Evolutionary conservation across 2,113 vertebrate genomes (phyloP).

Genomic region (Tragelaphus scriptus): DNA sequence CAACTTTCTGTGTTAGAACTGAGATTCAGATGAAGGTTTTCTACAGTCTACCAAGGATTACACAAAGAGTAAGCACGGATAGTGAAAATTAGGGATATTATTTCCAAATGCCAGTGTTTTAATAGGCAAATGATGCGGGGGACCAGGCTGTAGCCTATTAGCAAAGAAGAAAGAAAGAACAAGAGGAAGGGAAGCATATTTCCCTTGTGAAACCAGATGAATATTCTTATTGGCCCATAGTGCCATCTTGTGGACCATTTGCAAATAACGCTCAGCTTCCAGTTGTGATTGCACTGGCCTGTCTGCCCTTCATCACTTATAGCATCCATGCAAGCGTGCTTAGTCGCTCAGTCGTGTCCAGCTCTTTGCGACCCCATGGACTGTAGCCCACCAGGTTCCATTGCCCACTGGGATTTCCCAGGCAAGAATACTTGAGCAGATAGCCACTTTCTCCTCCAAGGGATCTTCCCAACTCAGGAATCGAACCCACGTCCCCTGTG

Average conservation of each 20-base stretch:
- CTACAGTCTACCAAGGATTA: conserved; percentile 67
- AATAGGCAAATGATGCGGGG: conserved; percentile 73
- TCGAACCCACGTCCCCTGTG: neutral
- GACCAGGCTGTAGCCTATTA: conserved; percentile 73
- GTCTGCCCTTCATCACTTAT: neutral
- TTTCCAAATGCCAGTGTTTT: conserved; percentile 72
- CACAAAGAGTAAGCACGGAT: conserved; percentile 73
- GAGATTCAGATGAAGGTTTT: conserved; percentile 76
- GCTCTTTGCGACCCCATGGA: neutral
- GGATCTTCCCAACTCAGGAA: neutral
- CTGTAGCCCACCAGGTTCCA: neutral
- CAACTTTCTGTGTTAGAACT: conserved; percentile 75
- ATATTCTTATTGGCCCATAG: conserved; percentile 48
- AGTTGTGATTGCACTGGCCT: accelerated
- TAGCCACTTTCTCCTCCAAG: neutral
- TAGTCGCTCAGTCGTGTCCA: neutral
- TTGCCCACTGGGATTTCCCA: neutral
- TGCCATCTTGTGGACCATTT: conserved; percentile 73
- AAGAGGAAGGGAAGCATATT: conserved; percentile 44
- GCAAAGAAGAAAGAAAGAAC: conserved; percentile 70
- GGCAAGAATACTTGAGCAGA: neutral
- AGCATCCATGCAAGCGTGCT: neutral
- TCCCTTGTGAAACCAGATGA: neutral
- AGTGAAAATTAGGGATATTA: conserved; percentile 75
- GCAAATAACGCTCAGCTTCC: accelerated